phyloP scores from a whole-genome alignment of 2,797 vertebrate genomes.

The Balearica regulorum region DNA sequence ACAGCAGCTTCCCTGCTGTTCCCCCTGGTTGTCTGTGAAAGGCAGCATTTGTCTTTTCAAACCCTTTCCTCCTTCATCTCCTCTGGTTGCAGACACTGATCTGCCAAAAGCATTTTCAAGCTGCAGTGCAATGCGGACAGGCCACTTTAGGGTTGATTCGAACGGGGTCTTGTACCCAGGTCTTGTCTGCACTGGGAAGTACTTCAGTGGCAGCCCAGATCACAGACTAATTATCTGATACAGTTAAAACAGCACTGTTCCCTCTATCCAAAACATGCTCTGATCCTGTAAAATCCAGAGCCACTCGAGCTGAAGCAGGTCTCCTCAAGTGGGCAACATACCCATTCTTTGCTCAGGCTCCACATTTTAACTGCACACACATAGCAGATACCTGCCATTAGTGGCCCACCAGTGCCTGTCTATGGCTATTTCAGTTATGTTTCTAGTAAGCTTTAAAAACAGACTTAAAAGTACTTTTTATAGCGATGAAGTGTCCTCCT shows the following conservation, averaged over 20 bases:
- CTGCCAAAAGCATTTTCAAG: neutral
- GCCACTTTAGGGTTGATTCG: neutral
- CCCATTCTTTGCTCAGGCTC: neutral
- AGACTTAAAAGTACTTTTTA: neutral
- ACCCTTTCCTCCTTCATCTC: neutral
- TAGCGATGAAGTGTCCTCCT: neutral
- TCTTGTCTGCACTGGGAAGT: neutral
- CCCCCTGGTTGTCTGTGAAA: neutral
- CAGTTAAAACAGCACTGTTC: neutral
- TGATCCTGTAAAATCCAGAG: neutral
- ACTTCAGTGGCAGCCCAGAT: neutral
- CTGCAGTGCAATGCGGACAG: accelerated
- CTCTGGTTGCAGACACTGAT: neutral
- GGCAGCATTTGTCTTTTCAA: neutral
- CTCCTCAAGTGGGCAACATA: neutral
- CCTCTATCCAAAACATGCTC: neutral
- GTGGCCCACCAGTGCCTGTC: neutral
- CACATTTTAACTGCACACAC: accelerated
- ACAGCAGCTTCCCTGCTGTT: neutral
- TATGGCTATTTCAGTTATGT: neutral
- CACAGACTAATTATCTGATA: neutral
- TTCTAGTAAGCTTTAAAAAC: neutral
- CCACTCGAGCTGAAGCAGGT: neutral
- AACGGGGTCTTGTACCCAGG: neutral
- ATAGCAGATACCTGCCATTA: neutral